Conservation (phyloP, 2,888 invertebrate species). For the Brenthis hecate region DNA sequence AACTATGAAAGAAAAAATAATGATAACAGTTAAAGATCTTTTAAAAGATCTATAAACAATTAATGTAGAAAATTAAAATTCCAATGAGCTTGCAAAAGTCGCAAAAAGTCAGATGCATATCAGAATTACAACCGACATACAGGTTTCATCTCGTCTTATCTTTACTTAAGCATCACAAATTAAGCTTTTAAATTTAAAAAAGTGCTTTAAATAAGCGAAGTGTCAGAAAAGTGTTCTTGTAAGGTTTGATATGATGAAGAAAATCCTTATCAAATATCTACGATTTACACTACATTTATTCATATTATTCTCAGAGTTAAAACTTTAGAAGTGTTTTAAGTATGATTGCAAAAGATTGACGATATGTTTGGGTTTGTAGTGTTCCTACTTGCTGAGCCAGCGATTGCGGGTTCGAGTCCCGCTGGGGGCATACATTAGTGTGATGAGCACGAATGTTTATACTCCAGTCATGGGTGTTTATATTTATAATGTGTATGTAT, state of each 20-base stretch:
- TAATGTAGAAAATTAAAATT: constrained; percentile 5
- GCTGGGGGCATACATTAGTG: too few species aligned
- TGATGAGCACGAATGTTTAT: too few species aligned
- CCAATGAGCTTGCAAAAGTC: constrained; percentile 5
- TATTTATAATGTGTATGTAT: too few species aligned
- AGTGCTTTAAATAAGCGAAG: neutral
- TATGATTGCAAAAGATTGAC: neutral
- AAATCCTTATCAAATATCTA: constrained; percentile 24
- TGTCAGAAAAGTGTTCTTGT: constrained; percentile 12
- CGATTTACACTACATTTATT: constrained; percentile 24
- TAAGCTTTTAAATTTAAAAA: constrained; percentile 14
- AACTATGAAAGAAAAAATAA: neutral
- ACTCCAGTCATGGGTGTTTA: too few species aligned
- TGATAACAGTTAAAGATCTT: neutral
- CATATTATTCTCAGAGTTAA: constrained; percentile 7
- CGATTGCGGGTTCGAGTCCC: too few species aligned
- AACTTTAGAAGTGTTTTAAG: neutral
- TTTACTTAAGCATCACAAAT: constrained; percentile 10
- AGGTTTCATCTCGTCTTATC: constrained; percentile 22
- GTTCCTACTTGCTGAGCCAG: too few species aligned
- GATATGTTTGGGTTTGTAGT: too few species aligned
- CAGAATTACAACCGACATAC: constrained; percentile 15
- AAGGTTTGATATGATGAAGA: constrained; percentile 12
- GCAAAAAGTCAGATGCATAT: constrained; percentile 17
- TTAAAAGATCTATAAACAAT: neutral